Percentiles rank a stretch among this genome's conserved stretches.
Evolutionary conservation across 2,888 invertebrate genomes (phyloP).

Genomic region (Lydus trimaculatus): DNA sequence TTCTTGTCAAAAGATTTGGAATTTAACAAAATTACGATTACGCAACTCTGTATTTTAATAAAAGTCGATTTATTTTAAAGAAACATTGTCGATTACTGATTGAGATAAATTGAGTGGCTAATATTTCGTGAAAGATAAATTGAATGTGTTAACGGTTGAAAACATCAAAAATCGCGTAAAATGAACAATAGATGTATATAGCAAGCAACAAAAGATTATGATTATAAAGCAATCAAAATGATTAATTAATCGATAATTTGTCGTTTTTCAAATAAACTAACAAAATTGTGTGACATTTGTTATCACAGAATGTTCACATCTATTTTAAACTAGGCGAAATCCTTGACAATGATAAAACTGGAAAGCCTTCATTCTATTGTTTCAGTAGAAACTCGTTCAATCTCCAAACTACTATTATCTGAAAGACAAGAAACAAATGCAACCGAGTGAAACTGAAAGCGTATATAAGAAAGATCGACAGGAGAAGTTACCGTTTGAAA

Average conservation of each 20-base stretch:
- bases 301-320: too few relatives aligned
- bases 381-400: constrained; percentile 16
- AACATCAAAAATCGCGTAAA: background rate
- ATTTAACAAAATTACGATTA: too few relatives aligned
- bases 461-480: constrained; percentile 42
- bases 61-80: background rate
- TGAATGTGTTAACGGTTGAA: background rate
- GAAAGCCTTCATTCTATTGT: constrained; percentile 18
- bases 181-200: too few relatives aligned
- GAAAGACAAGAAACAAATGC: constrained; percentile 31
- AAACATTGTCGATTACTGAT: background rate
- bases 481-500: constrained; percentile 46
- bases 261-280: background rate
- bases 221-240: constrained; percentile 20
- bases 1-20: too few relatives aligned
- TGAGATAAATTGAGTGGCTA: background rate
- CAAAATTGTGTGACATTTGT: background rate
- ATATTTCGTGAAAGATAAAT: background rate
- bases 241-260: constrained; percentile 40
- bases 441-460: constrained; percentile 44
- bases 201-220: background rate
- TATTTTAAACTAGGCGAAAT: too few relatives aligned
- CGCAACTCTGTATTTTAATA: too few relatives aligned
- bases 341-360: too few relatives aligned
- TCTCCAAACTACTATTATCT: constrained; percentile 27